Evolutionary conservation across 1,140 invertebrate species (phyloP).

Genomic region (Listronotus oregonensis): DNA sequence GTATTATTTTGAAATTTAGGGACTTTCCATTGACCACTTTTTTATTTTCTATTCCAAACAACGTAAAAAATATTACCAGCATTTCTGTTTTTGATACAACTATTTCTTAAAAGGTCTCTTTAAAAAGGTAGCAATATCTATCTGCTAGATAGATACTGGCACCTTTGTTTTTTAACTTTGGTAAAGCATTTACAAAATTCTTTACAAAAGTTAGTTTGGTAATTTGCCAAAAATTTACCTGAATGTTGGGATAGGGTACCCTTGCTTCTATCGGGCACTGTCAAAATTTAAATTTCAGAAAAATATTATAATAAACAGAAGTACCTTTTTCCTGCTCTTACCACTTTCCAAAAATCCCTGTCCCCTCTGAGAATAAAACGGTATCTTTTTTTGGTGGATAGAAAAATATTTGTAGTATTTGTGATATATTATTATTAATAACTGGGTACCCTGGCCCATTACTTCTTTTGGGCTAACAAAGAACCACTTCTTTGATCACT

Average conservation of each 20-base stretch:
- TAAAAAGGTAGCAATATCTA: slow-evolving; percentile 18
- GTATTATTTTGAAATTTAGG: background rate
- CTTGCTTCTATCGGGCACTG: slow-evolving; percentile 64
- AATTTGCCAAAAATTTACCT: slow-evolving; percentile 70
- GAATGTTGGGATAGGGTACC: slow-evolving; percentile 98
- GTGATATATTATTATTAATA: slow-evolving; percentile 21
- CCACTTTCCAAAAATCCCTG: slow-evolving; percentile 33
- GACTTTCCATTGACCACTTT: background rate
- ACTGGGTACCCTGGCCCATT: slow-evolving; percentile 49
- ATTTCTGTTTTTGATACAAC: too few relatives aligned
- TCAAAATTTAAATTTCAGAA: slow-evolving; percentile 45
- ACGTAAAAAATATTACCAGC: too few relatives aligned
- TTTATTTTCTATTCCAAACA: background rate
- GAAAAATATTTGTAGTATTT: slow-evolving; percentile 26
- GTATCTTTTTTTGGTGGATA: slow-evolving; percentile 15
- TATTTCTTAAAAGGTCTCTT: slow-evolving; percentile 2
- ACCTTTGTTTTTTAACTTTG: slow-evolving; percentile 19
- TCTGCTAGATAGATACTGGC: slow-evolving; percentile 17
- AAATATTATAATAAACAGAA: slow-evolving; percentile 33
- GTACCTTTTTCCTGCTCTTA: slow-evolving; percentile 36
- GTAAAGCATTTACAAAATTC: slow-evolving; percentile 16
- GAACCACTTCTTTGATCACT: background rate
- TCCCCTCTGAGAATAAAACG: slow-evolving; percentile 23
- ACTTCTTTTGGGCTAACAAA: slow-evolving; percentile 9
- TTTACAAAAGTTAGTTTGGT: slow-evolving; percentile 29